Base-by-base conservation (phyloP, 2,888 invertebrate species). In the Lobophora halterata region DNA sequence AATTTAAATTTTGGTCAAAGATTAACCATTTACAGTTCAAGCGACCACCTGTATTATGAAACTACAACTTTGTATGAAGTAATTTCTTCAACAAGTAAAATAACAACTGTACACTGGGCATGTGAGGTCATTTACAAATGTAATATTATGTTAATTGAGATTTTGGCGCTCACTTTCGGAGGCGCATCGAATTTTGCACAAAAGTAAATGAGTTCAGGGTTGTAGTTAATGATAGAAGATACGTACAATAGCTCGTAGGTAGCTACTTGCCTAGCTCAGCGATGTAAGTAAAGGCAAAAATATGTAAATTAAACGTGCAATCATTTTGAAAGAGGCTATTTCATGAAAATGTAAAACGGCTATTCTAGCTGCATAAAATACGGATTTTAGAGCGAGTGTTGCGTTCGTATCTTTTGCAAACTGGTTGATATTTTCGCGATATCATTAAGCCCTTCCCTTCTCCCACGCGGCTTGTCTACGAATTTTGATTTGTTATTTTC, bases 131-230 rank as follows among this genome's bases (percentile, higher is more conserved):
- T 54, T 44, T 46, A 37, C 43, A 36, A 47, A 55, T 61, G 65
- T 64, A 71, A 71, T 64, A 52, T 68, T 73, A 73, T 73, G 72
- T 49, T 62, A 71, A 75, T 69, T 55, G 42, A 43, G 46, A 50
- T 57, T 52, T 58, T 59, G 58, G 59, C 65, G 52, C 64, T 62
- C 58, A 52, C 52, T 60, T 65, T 68, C 71, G 51, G 55, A 45
- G 47, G 55, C 60, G 58, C 47, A 55, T 53, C 65, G 50, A 67
- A 70, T 70, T 67, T 55, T 54, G 34, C 58, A 70, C 57, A 65
- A 65, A 65, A 53, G 38, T 52, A 57, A 70, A 61, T 29, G 32
- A 63, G 66, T 55, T 66, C 72, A 72, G 52, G 71, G 69, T 45
- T 31, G 24, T 19, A 11, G 5, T 28, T 46, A 38, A 34, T 38